These are phyloP conservation scores for Panzeria rudis DNA, from an alignment of 2,888 invertebrate species.

Conservation along the genomic window DNA sequence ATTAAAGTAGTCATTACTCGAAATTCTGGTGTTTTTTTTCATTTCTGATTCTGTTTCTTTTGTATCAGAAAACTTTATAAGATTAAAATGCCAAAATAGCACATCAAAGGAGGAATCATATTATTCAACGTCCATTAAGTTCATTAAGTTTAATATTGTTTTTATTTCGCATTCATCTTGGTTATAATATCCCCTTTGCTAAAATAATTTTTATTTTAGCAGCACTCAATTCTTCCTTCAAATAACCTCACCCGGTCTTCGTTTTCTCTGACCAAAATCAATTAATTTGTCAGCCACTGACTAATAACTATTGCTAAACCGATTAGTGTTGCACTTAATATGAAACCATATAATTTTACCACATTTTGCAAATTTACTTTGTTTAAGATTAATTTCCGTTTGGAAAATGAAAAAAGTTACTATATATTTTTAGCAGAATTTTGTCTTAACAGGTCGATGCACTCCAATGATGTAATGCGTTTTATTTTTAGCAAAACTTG, in stretches of 20 bases:
- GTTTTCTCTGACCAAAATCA: background rate
- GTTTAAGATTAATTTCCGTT: conserved; percentile 11
- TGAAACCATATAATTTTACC: background rate
- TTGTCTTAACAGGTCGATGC: background rate
- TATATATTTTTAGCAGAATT: background rate
- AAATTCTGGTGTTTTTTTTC: no score
- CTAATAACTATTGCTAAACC: background rate
- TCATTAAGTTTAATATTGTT: no score
- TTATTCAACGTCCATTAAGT: no score
- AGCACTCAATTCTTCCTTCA: background rate
- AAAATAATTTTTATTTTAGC: background rate
- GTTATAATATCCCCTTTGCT: background rate
- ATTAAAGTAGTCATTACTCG: no score
- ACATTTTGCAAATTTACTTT: background rate
- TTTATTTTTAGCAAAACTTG: background rate
- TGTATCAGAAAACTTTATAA: no score
- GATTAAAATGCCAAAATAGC: no score
- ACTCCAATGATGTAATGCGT: background rate
- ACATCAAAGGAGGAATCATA: no score
- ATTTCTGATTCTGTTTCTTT: no score
- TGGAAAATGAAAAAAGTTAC: background rate
- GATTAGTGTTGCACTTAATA: background rate
- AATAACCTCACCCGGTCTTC: background rate
- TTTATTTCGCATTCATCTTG: no score
- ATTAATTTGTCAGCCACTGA: background rate